Base-by-base conservation (phyloP, 2,113 vertebrate genomes). In the Perccottus glenii region DNA sequence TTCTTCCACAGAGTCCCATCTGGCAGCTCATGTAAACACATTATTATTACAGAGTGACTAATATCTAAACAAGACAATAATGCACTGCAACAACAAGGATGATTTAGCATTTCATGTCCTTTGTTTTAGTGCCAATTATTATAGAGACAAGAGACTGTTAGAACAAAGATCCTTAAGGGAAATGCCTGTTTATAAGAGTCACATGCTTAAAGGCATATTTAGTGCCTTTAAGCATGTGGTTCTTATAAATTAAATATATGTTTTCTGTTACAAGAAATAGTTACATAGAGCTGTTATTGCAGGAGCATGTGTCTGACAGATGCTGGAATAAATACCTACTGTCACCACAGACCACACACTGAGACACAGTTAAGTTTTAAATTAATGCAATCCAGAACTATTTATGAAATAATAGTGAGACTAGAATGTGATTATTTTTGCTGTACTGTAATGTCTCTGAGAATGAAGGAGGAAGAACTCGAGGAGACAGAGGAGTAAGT, bases 281-380 rank as follows among this genome's bases (percentile, higher is more conserved):
- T 65, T 78, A 67, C 42, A 56, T 52, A 52, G 58, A 71, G 58
- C 64, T 78, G 75, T 64, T 77, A 56, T 32, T 75, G 56, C 38
- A 52, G 9, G 61, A 73, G 73, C 90, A 89, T 88, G 81, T 89
- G 90, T 66, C 55, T 69, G 57, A 75, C 89, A 91, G 86, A 87
- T 88, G 84, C 42, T 16, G 62, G 50, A 80, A 78, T 40, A 16
- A 40, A 57, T 15, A 73, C 62, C 44, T 78, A 11, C 56, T 0
- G 16, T 32, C 64, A 58, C 52, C 43, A 52, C 47, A 67, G 36
- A 62, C 50, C 49, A 45, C 73, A 50, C 62, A 65, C 75, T 52
- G 32, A n/a, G 60, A 62, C 67, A 61, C 33, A 47, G 33, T 77
- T 65, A 10, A 19, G 64, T 47, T 33, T 15, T 44, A 35, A 57